Percentiles rank a stretch among this genome's conserved stretches.
phyloP scores from a whole-genome alignment of 2,888 invertebrate species.

The Lepetodrilus schrolli region DNA sequence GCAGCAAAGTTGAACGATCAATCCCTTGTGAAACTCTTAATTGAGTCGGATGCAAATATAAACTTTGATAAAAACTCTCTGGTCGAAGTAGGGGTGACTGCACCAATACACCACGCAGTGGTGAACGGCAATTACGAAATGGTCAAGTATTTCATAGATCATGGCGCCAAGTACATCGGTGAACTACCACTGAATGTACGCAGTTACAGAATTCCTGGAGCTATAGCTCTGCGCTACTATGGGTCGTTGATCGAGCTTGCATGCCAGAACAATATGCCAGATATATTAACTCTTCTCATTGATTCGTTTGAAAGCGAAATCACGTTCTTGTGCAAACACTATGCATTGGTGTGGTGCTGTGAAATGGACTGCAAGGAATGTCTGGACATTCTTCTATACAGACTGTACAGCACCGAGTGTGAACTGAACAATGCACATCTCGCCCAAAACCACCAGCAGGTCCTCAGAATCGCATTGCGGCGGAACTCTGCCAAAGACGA shows the following conservation, averaged over 20 bases:
- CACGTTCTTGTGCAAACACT: constrained; percentile 11
- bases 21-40: not conserved
- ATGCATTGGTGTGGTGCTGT: constrained; percentile 3
- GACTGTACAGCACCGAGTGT: not conserved
- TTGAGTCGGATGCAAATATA: constrained; percentile 10
- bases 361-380: constrained; percentile 12
- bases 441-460: constrained; percentile 12
- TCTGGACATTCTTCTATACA: not conserved
- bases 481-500: not conserved
- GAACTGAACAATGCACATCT: constrained; percentile 12
- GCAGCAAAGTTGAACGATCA: not conserved
- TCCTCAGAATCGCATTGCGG: constrained; percentile 3
- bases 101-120: constrained; percentile 12
- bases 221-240: not conserved
- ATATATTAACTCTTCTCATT: not conserved
- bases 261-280: not conserved
- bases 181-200: not conserved
- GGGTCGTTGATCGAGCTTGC: constrained; percentile 1
- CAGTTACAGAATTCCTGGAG: not conserved
- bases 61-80: not conserved
- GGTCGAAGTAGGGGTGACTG: not conserved
- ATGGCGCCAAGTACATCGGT: not conserved
- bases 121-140: constrained; percentile 7
- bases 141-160: constrained; percentile 4
- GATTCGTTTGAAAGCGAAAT: not conserved